Evolutionary conservation across 2,888 invertebrate genomes (phyloP).

Genomic region (Fabriciana adippe): DNA sequence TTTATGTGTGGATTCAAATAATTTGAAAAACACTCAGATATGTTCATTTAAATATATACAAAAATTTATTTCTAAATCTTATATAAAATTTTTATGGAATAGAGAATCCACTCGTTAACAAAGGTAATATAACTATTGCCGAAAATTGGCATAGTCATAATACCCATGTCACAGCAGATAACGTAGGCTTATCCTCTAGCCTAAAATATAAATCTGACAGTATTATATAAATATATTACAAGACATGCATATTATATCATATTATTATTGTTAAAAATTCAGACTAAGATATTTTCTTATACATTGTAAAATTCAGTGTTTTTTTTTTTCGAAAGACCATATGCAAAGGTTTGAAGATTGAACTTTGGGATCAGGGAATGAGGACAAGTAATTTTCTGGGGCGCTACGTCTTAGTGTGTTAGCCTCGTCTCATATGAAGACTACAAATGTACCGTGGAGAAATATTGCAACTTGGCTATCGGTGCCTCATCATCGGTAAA

Average conservation of each 20-base stretch:
- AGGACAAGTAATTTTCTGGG: slow-evolving; percentile 15
- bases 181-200: slow-evolving; percentile 10
- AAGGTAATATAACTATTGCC: slow-evolving; percentile 10
- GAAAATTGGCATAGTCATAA: slow-evolving; percentile 19
- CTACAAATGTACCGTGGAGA: slow-evolving; percentile 7
- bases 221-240: slow-evolving; percentile 1
- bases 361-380: slow-evolving; percentile 11
- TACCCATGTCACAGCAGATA: slow-evolving; percentile 15
- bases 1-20: no score
- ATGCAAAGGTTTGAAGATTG: slow-evolving; percentile 10
- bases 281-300: not conserved
- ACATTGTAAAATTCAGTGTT: not conserved
- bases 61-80: no score
- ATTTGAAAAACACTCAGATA: no score
- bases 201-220: slow-evolving; percentile 10
- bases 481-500: not conserved
- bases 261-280: not conserved
- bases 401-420: slow-evolving; percentile 1
- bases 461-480: not conserved
- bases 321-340: not conserved
- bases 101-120: not conserved
- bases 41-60: no score
- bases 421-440: slow-evolving; percentile 1
- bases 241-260: not conserved
- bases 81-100: not conserved